Conservation (phyloP, 1,140 invertebrate species). For the Papilio xuthus region DNA sequence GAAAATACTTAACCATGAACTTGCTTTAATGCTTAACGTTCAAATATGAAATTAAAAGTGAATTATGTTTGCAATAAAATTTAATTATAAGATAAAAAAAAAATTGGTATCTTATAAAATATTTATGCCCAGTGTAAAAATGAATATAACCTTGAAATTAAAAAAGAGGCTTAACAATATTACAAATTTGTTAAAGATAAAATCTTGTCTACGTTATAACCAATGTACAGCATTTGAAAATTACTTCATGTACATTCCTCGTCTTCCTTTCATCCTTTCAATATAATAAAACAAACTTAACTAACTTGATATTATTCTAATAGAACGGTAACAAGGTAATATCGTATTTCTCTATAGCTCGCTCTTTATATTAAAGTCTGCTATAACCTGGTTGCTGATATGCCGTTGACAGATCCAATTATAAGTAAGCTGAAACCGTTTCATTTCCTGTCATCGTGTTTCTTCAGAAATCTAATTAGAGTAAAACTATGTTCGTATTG, state of each 20-base stretch:
- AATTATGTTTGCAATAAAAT: neutral
- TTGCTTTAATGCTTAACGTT: neutral
- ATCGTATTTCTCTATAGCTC: constrained; percentile 15
- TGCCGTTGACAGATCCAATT: constrained; percentile 24
- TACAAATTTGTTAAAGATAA: neutral
- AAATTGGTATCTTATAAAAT: neutral
- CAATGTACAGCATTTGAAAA: neutral
- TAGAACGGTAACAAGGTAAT: constrained; percentile 12
- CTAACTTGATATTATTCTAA: constrained; percentile 20
- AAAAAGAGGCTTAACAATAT: neutral
- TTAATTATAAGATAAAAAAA: too few species aligned
- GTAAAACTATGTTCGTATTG: neutral
- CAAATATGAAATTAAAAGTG: neutral
- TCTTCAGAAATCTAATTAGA: constrained; percentile 19
- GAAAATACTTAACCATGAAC: neutral
- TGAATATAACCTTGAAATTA: too few species aligned
- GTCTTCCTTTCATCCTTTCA: neutral
- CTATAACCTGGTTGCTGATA: constrained; percentile 13
- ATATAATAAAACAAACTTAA: constrained; percentile 1
- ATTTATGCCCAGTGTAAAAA: too few species aligned
- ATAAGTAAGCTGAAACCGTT: constrained; percentile 26
- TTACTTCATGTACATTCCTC: neutral
- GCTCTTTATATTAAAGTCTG: constrained; percentile 16
- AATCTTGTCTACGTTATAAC: neutral
- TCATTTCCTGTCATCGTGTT: constrained; percentile 26